Percentiles rank a stretch among this genome's conserved stretches.
Conservation (phyloP, 2,113 vertebrate species). For the Ailuropoda melanoleuca region DNA sequence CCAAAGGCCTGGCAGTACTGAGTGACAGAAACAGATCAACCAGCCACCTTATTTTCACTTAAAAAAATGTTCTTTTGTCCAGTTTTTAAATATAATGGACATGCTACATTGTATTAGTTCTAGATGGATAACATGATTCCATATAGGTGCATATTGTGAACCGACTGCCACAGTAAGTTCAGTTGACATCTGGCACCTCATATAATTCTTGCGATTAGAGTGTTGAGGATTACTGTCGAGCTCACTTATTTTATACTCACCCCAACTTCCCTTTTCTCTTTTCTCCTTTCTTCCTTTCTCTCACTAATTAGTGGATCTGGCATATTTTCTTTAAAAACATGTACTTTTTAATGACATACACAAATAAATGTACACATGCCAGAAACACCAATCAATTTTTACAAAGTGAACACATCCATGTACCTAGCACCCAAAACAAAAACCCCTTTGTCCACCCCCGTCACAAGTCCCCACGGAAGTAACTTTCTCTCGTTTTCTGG, state of each 20-base stretch:
- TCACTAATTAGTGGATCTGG: neutral
- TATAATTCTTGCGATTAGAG: neutral
- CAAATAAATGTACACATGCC: neutral
- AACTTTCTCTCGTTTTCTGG: neutral
- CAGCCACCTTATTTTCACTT: neutral
- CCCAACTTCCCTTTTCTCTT: neutral
- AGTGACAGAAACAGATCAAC: neutral
- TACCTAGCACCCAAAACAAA: neutral
- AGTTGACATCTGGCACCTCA: neutral
- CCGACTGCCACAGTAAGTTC: neutral
- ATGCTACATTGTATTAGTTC: neutral
- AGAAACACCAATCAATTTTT: neutral
- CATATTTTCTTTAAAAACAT: neutral
- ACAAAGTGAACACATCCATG: neutral
- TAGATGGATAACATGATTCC: neutral
- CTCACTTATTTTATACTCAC: neutral
- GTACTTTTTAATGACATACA: neutral
- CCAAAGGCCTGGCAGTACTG: neutral
- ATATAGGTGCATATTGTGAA: neutral
- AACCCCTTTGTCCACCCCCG: neutral
- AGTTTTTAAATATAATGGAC: neutral
- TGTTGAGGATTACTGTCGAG: neutral
- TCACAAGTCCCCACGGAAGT: neutral
- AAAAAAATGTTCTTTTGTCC: neutral
- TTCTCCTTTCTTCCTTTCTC: neutral